Evolutionary conservation across 2,113 vertebrate species (phyloP).

Genomic region (Antechinus flavipes): DNA sequence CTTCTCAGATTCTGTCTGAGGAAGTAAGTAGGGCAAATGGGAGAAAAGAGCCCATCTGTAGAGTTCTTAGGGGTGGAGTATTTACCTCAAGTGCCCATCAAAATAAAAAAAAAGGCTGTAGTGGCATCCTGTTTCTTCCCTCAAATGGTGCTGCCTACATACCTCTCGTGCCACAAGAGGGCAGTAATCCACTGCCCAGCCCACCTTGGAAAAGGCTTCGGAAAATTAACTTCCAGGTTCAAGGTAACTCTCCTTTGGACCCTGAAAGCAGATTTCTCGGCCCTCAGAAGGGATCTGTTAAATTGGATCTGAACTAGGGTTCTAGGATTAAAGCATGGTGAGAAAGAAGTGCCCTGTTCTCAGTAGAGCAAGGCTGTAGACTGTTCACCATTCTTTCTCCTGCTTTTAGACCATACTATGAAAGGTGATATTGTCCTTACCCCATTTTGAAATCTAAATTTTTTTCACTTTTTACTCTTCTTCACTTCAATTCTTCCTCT

Average conservation of each 20-base stretch:
- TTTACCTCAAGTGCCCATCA: neutral
- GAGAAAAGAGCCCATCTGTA: neutral
- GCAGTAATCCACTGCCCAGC: constrained; percentile 5
- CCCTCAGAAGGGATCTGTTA: neutral
- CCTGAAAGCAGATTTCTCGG: neutral
- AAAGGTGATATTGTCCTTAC: neutral
- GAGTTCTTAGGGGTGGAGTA: neutral
- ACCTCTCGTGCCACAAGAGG: constrained; percentile 2
- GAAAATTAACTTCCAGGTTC: constrained; percentile 28
- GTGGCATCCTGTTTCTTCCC: constrained; percentile 4
- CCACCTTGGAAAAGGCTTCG: neutral
- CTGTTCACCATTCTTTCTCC: neutral
- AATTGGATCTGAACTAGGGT: neutral
- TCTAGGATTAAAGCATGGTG: neutral
- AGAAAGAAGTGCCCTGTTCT: neutral
- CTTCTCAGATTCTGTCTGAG: neutral
- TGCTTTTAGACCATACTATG: neutral
- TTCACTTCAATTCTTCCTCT: neutral
- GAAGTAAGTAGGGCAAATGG: neutral
- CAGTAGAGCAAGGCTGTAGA: neutral
- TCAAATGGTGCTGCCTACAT: neutral
- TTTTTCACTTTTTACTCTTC: neutral
- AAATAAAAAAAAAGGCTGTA: neutral
- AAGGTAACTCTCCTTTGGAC: neutral
- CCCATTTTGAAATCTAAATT: neutral